Evolutionary conservation across 2,797 vertebrate genomes (phyloP), one percentile per base, ranked within the genome.

Genomic region (Pseudochirops cupreus): DNA sequence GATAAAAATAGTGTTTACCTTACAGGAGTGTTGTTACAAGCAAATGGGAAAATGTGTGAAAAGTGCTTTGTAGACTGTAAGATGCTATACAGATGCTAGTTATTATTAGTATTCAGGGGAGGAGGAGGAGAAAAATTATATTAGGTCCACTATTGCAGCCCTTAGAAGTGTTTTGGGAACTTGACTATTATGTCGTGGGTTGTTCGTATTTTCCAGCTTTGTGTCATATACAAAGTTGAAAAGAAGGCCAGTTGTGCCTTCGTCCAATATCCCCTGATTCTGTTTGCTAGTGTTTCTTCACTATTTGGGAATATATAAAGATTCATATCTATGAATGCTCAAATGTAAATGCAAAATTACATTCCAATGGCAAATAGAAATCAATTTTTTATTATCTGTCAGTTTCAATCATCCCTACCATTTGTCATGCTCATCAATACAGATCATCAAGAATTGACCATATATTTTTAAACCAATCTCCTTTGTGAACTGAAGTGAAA

Each of bases 401-500:
- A 90, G 50, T 11, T 87, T 58, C 54, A 91, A 57, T 50, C 59
- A 91, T 95, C 56, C 56, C 67, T 3, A 46, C 91, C 50, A 18
- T 58, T 92, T 96, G 91, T 92, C 59, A 89, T 9, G 18, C 33
- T 54, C 39, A 91, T 50, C 58, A 92, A n/a, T 7, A 5, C 5
- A 95, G 90, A 93, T 56, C 90, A 93, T 93, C 74, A 90, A 33
- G 54, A 90, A 0, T 54, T 91, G n/a, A 91, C 56, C 18, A 57
- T 26, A n/a, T 28, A 74, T 93, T 28, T 94, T 95, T 94, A 87
- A 90, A 92, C 90, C 54, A 31, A 31, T 59, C 58, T 59, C 29
- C 58, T 95, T 91, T 94, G 12, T 92, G 94, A 96, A 96, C 95
- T 93, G 2, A 95, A 31, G 95, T 95, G 24, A 62, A 33, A 91